These are phyloP conservation scores for Taphrorychus bicolor DNA, from an alignment of 2,888 invertebrate genomes.

Conservation along the genomic window DNA sequence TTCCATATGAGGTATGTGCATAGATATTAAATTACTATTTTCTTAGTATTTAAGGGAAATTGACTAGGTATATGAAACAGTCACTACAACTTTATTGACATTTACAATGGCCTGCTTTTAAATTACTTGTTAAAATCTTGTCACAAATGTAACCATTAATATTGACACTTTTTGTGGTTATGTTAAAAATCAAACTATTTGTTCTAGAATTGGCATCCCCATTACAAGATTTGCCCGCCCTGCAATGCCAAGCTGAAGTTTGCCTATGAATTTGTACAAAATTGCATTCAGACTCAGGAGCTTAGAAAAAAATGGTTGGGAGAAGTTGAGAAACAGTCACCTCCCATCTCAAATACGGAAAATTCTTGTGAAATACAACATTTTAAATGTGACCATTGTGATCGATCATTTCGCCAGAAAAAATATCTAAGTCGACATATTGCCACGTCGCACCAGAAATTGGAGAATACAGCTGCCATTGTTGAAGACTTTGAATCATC, in stretches of 20 bases:
- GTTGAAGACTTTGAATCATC: background rate
- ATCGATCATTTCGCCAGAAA: slow-evolving; percentile 45
- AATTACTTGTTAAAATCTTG: background rate
- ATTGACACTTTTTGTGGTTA: background rate
- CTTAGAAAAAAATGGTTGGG: slow-evolving; percentile 39
- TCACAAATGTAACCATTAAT: background rate
- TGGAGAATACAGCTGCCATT: background rate
- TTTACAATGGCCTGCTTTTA: too few species aligned
- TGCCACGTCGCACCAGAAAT: slow-evolving; percentile 41
- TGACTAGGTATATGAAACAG: background rate
- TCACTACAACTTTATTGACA: too few species aligned
- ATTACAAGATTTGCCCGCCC: slow-evolving; percentile 42
- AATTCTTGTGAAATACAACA: background rate
- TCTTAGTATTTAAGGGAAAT: background rate
- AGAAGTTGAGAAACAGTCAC: background rate
- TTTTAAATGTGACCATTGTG: slow-evolving; percentile 46
- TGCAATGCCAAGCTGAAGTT: slow-evolving; percentile 42
- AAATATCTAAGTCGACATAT: slow-evolving; percentile 45
- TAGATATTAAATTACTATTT: background rate
- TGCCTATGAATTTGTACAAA: slow-evolving; percentile 43
- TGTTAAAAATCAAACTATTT: background rate
- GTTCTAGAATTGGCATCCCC: slow-evolving; percentile 44
- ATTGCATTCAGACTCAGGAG: slow-evolving; percentile 43
- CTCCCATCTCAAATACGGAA: background rate
- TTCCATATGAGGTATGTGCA: slow-evolving; percentile 41